Base-by-base conservation (phyloP, 1,140 invertebrate species). In the Globodera ellingtonae region DNA sequence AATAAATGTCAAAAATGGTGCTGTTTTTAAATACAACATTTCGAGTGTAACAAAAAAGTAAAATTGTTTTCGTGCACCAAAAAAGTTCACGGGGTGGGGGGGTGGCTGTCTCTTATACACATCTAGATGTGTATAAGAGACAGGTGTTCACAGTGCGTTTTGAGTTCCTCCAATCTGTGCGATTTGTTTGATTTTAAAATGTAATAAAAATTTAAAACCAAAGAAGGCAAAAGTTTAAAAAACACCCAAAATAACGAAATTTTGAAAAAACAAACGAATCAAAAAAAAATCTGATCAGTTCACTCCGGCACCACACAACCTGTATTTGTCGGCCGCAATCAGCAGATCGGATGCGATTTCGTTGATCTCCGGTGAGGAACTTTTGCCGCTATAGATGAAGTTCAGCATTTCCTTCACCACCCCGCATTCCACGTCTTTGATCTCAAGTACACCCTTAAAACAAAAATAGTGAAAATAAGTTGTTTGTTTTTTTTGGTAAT, bases 321-420 rank as follows among this genome's bases (percentile, higher is more conserved):
- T 66, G 74, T 89, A 89, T 73, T 89, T 89, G 75, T 89, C 87
- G 47, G 87, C 87, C n/a, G 87, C 87, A 80, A 89, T 88, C 9
- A 89, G 73, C n/a, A 89, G 73, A 75, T 89, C 87, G 62, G 82
- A 85, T 6, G 88, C 88, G 50, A 89, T 83, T 65, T 89, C 87
- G 13, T 79, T 81, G 9, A 88, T 73, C 46, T 89, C 87, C 8
- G 80, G 72, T 13, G 82, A 74, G 67, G 56, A 62, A 76, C 84
- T 89, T 9, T 78, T 46, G 15, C 88, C 88, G 62, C 74, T 81
- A 52, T 89, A 89, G 66, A 89, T 88, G 72, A 88, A 89, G 35
- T 82, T 72, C n/a, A 89, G 69, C 87, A 89, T 89, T 72, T 89
- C 87, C 59, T 81, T 80, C 0, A 89, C 79, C 59, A 89, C 87